These are phyloP conservation scores for Lithobates sylvaticus DNA, from an alignment of 2,797 vertebrate species.

Conservation along the genomic window DNA sequence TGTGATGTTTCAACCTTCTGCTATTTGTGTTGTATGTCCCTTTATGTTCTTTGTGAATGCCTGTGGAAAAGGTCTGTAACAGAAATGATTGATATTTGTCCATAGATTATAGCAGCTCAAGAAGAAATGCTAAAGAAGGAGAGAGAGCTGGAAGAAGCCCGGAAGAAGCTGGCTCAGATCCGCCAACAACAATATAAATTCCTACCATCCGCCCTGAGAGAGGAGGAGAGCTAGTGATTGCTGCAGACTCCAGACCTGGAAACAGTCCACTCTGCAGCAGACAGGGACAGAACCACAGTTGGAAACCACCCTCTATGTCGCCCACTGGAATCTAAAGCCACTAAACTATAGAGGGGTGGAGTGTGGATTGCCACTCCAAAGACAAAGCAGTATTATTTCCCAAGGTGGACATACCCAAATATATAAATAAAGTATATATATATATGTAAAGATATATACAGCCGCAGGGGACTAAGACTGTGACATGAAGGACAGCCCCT, in stretches of 20 bases:
- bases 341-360: background rate
- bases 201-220: slow-evolving; percentile 92
- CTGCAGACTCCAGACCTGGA: background rate
- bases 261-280: background rate
- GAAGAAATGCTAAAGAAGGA: slow-evolving; percentile 99
- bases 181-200: slow-evolving; percentile 99
- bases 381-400: slow-evolving; percentile 58
- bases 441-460: slow-evolving; percentile 44
- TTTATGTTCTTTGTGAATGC: too few relatives aligned
- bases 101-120: slow-evolving; percentile 95
- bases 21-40: too few relatives aligned
- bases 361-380: slow-evolving; percentile 2
- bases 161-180: slow-evolving; percentile 98
- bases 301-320: background rate
- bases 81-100: background rate
- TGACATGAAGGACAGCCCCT: slow-evolving; percentile 1
- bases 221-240: slow-evolving; percentile 88
- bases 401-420: slow-evolving; percentile 38
- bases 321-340: slow-evolving; percentile 40
- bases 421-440: slow-evolving; percentile 57
- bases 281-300: background rate
- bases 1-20: too few relatives aligned
- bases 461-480: slow-evolving; percentile 9
- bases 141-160: slow-evolving; percentile 94
- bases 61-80: too few relatives aligned